Evolutionary conservation across 2,797 vertebrate species (phyloP), one percentile per base, ranked within the genome.

Genomic region (Chelidonichthys spinosus): DNA sequence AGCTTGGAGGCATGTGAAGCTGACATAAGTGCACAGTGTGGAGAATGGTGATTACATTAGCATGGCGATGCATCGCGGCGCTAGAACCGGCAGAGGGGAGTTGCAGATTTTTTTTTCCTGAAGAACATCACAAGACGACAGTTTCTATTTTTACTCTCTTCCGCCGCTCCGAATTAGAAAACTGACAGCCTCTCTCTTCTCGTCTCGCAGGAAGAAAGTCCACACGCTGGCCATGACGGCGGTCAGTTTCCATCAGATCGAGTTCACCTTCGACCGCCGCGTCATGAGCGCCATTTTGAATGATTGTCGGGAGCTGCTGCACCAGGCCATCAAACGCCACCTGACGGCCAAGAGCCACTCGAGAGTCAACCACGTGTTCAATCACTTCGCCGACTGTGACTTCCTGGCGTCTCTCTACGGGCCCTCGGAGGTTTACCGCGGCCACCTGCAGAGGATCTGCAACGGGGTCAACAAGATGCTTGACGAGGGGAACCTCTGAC

Each of bases 191-290:
- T 63, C 72, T 63, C 72, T 76, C 56, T 46, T 13, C 46, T 78
- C 47, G 25, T 78, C 81, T 84, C 65, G 32, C 91, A 94, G 96
- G 74, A 96, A 95, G 92, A 96, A 96, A 82, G 95, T 97, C 4
- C 97, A 97, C 77, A 95, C 96, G 6, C 85, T 98, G 90, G 97
- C 97, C 91, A 97, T 99, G 97, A 99, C 92, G 0, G 96, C 96
- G 0, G 94, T 99, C 90, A 99, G 97, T 84, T 99, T 99, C 95
- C 93, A 97, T 91, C 97, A 99, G 93, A 97, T 99, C 47, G 98
- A 97, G 91, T 99, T 99, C 94, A 98, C 98, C 87, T 99, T 99
- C 0, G 98, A 99, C 95, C 95, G 97, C 2, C 95, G 97, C 5
- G 94, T 99, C 72, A 95, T 99, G 96, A 94, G 96, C 17, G 47